Evolutionary conservation across 2,888 invertebrate species (phyloP), one percentile per base, ranked within the genome.

Genomic region (Amphipyra berbera): DNA sequence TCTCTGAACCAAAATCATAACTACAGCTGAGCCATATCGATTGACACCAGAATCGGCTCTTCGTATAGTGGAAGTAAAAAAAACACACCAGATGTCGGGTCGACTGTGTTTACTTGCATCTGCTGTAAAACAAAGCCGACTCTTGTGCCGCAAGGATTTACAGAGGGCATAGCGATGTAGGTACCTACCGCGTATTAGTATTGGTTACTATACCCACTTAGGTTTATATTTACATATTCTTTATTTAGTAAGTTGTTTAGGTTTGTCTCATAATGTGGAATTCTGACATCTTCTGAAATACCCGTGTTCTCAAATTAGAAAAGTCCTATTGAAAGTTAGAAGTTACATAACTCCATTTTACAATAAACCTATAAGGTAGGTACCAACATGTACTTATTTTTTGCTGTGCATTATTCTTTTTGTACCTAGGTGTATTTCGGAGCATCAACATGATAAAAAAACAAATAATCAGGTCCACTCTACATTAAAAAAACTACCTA

Each of bases 81-180:
- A 94, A 92, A 88, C 86, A 86, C 62, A 85, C 91, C 94, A 94
- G 93, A 94, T 94, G 94, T 93, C 75, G 89, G 81, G 78, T 80
- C 85, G 85, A 80, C 86, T 83, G 89, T 91, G 91, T 91, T 93
- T 91, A 91, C 92, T 89, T 93, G 90, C 94, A 91, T 91, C 91
- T 92, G 92, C 83, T 87, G 81, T 88, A 84, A 89, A 91, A 94
- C 93, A 94, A 93, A 89, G 91, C 89, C 84, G 78, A 86, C 86
- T 89, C 84, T 87, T 93, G 88, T 89, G 78, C 78, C 73, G 78
- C 79, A 73, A 78, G 80, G 81, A 84, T 85, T 82, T 81, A 86
- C 85, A 78, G 87, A 88, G 82, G 76, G 82, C 85, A 81, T 63
- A 71, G 64, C 60, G 44, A 62, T 60, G 40, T n/a, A n/a, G n/a